Evolutionary conservation across 2,888 invertebrate genomes (phyloP), one percentile per base, ranked within the genome.

Genomic region (Andrena bucephala): DNA sequence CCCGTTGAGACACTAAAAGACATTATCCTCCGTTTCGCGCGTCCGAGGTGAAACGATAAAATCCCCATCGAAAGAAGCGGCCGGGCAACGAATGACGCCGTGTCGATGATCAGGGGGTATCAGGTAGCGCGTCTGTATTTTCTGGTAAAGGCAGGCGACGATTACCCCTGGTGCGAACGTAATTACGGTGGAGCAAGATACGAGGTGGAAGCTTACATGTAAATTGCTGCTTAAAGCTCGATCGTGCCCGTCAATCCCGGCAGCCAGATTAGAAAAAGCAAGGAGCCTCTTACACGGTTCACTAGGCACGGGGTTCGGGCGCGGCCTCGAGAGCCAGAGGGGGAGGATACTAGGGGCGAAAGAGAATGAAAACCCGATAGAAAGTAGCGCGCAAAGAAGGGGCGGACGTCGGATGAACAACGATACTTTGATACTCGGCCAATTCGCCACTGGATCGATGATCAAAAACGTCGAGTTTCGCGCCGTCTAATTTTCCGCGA

Each of bases 181-280:
- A 91, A 91, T 90, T 90, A 89, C 89, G 90, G 50, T 73, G 67
- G 75, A 81, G 85, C 84, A 84, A 85, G 86, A 77, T 71, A 74
- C 84, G 77, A 66, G 83, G 79, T 86, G 85, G 89, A 81, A 87
- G 85, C 90, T 88, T 90, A 90, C 93, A 93, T 93, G 92, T 91
- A 93, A 92, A 93, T 92, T 93, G 93, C 91, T 91, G 91, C 90
- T 93, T 93, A 93, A 91, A 92, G 90, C 87, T 82, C 90, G 86
- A 90, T 89, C 89, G 84, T 77, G 85, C 80, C 85, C 85, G 88
- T 86, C 90, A 87, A 90, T 89, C 90, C 87, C 83, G 84, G 68
- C 74, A 71, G 84, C 86, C 83, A 89, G 89, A 91, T 92, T 92
- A 91, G 89, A 91, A 90, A 88, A 89, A 89, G 88, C 84, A 84